These are phyloP conservation scores for Oryzias melastigma DNA, from an alignment of 2,113 vertebrate genomes.

Conservation along the genomic window DNA sequence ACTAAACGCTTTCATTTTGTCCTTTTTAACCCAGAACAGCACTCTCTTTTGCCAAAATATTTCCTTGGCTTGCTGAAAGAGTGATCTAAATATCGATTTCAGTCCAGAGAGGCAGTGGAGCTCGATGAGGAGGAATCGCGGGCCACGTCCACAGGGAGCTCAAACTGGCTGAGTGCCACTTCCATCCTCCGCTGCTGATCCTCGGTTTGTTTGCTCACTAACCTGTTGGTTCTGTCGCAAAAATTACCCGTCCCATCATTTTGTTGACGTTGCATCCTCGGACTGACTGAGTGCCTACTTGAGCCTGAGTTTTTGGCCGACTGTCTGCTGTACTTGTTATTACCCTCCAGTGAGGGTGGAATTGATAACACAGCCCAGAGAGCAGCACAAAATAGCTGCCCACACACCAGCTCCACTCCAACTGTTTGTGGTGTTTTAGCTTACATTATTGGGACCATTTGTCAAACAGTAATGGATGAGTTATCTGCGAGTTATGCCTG, in stretches of 20 bases:
- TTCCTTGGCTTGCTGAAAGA: slow-evolving; percentile 45
- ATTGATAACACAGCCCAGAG: too few relatives aligned
- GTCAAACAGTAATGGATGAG: too few relatives aligned
- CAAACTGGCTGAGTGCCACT: slow-evolving; percentile 45
- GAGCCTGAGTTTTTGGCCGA: slow-evolving; percentile 13
- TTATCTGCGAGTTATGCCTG: too few relatives aligned
- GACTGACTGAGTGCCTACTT: slow-evolving; percentile 13
- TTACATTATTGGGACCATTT: too few relatives aligned
- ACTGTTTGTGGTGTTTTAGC: too few relatives aligned
- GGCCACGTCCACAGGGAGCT: slow-evolving; percentile 49
- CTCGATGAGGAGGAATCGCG: slow-evolving; percentile 29
- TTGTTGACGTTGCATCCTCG: slow-evolving; percentile 29
- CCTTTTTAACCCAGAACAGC: slow-evolving; percentile 48
- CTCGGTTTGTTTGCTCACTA: slow-evolving; percentile 31
- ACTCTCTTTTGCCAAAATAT: slow-evolving; percentile 47
- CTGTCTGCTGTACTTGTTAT: slow-evolving; percentile 28
- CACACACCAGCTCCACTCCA: too few relatives aligned
- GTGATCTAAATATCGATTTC: slow-evolving; percentile 49
- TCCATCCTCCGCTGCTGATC: slow-evolving; percentile 43
- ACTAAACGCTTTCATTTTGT: slow-evolving; percentile 23
- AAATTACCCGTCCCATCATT: slow-evolving; percentile 25
- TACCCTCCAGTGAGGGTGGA: slow-evolving; percentile 15
- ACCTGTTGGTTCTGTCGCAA: slow-evolving; percentile 25
- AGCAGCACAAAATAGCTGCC: too few relatives aligned
- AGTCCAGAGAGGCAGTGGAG: slow-evolving; percentile 37